Conservation (phyloP, 2,797 vertebrate species). For the Mallotus villosus region DNA sequence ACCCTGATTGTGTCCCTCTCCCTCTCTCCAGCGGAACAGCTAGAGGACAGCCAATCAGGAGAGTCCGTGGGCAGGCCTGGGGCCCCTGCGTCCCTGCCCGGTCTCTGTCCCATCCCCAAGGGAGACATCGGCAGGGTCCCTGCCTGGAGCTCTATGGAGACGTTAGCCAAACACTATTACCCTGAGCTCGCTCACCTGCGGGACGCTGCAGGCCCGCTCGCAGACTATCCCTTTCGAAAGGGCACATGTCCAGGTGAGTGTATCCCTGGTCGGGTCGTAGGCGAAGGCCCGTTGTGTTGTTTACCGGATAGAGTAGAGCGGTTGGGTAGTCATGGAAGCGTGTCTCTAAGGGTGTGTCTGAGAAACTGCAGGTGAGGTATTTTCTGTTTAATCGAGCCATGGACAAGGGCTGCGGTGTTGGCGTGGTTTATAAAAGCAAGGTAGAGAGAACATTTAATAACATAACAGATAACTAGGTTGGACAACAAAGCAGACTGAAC, state of each 20-base stretch:
- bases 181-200: constrained; percentile 76
- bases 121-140: constrained; percentile 75
- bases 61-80: constrained; percentile 64
- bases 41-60: constrained; percentile 74
- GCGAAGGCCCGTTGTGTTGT: not conserved
- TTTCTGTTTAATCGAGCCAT: not conserved
- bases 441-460: not conserved
- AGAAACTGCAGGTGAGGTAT: not conserved
- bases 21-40: constrained; percentile 74
- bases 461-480: not conserved
- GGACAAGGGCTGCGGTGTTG: not conserved
- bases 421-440: not conserved
- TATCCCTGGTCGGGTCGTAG: constrained; percentile 19
- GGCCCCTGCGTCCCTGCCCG: constrained; percentile 46
- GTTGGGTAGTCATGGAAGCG: not conserved
- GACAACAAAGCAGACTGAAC: not conserved
- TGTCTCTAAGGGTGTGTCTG: not conserved
- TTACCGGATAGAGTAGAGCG: not conserved
- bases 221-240: constrained; percentile 75
- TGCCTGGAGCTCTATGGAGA: constrained; percentile 76
- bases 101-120: constrained; percentile 70
- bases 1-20: constrained; percentile 73
- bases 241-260: constrained; percentile 77
- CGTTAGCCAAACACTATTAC: constrained; percentile 78
- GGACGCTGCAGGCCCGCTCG: constrained; percentile 72